Percentiles rank a stretch among this genome's conserved stretches.
These are phyloP conservation scores for Brachyptera putata DNA, from an alignment of 2,888 invertebrate species.

Conservation along the genomic window DNA sequence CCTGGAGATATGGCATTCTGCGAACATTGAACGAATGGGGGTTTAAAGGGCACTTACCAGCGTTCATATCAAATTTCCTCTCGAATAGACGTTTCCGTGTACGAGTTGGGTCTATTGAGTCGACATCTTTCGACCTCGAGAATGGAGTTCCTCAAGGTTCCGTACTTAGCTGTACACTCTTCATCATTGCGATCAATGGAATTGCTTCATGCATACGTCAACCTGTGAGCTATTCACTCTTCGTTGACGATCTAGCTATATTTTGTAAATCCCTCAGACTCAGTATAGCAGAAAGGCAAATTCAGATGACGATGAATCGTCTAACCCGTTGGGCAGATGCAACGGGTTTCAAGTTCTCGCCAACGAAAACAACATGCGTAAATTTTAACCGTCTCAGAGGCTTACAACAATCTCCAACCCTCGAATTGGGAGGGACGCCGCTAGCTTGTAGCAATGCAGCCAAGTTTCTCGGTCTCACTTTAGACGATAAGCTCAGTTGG, in stretches of 20 bases:
- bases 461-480: not conserved
- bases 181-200: not conserved
- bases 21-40: slow-evolving; percentile 24
- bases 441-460: not conserved
- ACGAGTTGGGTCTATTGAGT: slow-evolving; percentile 5
- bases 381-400: not conserved
- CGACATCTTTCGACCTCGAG: not conserved
- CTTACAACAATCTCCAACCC: not conserved
- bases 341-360: not conserved
- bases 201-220: not conserved
- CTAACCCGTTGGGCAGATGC: not conserved
- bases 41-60: slow-evolving; percentile 31
- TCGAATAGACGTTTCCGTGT: slow-evolving; percentile 12
- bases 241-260: too few species aligned
- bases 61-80: too few species aligned
- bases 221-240: not conserved
- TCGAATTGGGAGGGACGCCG: not conserved
- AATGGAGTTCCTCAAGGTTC: slow-evolving; percentile 23
- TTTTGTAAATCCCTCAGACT: too few species aligned
- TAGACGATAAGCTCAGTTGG: not conserved
- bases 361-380: not conserved
- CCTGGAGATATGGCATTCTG: slow-evolving; percentile 31
- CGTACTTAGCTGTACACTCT: not conserved
- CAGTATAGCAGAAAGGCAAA: not conserved
- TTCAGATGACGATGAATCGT: not conserved